These are phyloP conservation scores for Acomys russatus DNA, from an alignment of 2,797 vertebrate species.

Conservation along the genomic window DNA sequence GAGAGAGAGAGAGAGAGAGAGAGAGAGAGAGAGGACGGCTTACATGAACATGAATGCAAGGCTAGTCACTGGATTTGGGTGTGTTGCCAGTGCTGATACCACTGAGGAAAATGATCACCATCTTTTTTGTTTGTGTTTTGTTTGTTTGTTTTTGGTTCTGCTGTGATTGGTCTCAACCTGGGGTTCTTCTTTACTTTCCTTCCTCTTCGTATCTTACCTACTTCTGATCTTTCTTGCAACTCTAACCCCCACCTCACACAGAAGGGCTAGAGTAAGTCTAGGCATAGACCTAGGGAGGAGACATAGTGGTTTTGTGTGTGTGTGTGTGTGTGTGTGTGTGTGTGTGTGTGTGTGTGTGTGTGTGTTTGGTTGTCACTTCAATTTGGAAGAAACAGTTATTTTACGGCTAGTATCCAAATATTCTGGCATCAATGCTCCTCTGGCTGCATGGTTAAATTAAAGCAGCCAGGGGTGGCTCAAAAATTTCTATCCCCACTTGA, in stretches of 20 bases:
- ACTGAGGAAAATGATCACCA: background rate
- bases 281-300: background rate
- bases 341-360: background rate
- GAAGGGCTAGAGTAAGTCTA: background rate
- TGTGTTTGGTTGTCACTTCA: background rate
- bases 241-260: background rate
- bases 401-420: background rate
- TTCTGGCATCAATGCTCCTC: background rate
- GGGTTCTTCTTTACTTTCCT: background rate
- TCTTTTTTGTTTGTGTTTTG: no score
- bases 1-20: background rate
- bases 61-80: background rate
- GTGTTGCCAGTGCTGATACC: background rate
- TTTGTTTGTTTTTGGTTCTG: background rate
- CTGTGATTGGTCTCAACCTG: background rate
- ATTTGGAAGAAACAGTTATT: constrained; percentile 17
- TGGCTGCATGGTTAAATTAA: background rate
- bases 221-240: background rate
- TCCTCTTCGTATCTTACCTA: background rate
- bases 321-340: no score
- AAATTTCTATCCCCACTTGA: background rate
- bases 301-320: background rate
- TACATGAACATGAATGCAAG: background rate
- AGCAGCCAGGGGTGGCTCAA: background rate
- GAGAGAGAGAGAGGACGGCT: background rate